Evolutionary conservation across 2,113 vertebrate genomes (phyloP), one percentile per base, ranked within the genome.

Genomic region (Plotosus lineatus): DNA sequence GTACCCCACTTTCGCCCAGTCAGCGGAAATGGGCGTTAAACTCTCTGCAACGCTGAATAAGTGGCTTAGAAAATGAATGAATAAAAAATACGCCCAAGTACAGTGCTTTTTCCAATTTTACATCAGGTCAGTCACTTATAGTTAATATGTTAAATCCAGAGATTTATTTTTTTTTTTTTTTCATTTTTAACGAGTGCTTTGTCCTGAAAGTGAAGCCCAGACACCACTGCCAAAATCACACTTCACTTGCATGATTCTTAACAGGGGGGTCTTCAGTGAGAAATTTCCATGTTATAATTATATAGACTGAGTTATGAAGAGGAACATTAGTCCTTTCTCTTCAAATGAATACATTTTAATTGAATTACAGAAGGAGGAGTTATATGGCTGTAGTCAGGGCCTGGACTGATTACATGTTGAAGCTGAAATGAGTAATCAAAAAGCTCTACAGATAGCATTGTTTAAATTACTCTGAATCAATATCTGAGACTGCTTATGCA

Each of bases 381-480:
- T 55, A 40, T 23, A 72, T n/a, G 79, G 48, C 63, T 82, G 77
- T 69, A 75, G 53, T 73, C 77, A n/a, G 4, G 66, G 48, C 71
- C 53, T 81, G 80, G 77, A 80, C 42, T 36, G 51, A 72, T 84
- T 84, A 74, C 82, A 84, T 68, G 81, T 68, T 28, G 76, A 82
- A 63, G 71, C 74, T 33, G 80, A 82, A 84, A 79, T 73, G 10
- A 84, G 72, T 50, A 69, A 84, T 84, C 82, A 80, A 84, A 84
- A 76, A 86, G 79, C 74, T 74, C 56, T 82, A 82, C 73, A 77
- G 85, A 86, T 69, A 77, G 76, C 74, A 73, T 69, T 38, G 82
- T 75, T 86, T 83, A 73, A 84, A 84, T 86, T 73, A 86, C 82
- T 73, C 40, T 56, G 55, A 79, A 84, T 86, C 85, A 66, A 84